Evolutionary conservation across 2,797 vertebrate species (phyloP), one percentile per base, ranked within the genome.

Genomic region (Tenualosa thibaudeaui): DNA sequence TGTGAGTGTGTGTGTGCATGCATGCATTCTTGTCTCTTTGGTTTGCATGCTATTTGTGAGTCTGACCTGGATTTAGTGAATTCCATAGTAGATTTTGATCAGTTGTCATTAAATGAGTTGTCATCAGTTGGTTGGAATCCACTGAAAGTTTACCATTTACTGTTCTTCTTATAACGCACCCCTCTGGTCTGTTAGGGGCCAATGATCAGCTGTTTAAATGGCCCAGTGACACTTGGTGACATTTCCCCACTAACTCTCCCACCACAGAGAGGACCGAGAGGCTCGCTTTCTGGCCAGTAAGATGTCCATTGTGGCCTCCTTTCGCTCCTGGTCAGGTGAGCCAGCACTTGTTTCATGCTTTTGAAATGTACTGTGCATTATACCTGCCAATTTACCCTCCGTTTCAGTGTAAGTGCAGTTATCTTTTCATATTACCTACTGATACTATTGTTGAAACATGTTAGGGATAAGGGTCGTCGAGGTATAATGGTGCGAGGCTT

Each of bases 241-340:
- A 24, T 62, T 24, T 60, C 5, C 22, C 19, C 22, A 5, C 7
- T 15, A 87, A 7, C 22, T 81, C 50, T 87, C 19, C 83, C 68
- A 85, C 86, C 15, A 81, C 92, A 99, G 98, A 92, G 98, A 99
- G 89, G 98, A 99, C 94, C 94, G 97, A 95, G 98, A 99, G 92
- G 95, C 98, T 50, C 96, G 98, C 8, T 99, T 99, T 92, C 93
- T 98, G 91, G 98, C 98, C 15, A 99, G 98, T 92, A 97, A 97
- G 92, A 98, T 99, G 97, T 98, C 98, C 78, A 99, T 99, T 86
- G 97, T 99, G 87, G 98, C 98, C 85, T 96, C 98, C 85, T 99
- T 99, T 93, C 97, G 98, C 82, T 99, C 98, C 24, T 99, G 98
- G 98, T 98, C 98, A 90, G 98, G 98, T 99, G 94, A 93, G 96